Conservation (phyloP, 1,140 invertebrate genomes). For the Goniozus legneri region DNA sequence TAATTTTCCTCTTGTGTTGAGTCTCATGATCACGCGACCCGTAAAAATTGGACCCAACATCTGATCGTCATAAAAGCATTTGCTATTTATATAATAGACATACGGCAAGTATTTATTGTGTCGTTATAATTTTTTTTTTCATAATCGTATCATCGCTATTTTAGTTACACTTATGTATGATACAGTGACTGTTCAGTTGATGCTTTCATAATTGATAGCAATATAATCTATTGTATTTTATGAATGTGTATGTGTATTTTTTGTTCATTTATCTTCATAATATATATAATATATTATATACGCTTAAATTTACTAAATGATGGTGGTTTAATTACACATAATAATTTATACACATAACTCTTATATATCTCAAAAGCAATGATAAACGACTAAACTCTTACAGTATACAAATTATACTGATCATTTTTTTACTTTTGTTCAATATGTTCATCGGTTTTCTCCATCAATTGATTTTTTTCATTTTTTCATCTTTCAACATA, state of each 20-base stretch:
- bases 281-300: conserved; percentile 20
- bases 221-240: too few species aligned
- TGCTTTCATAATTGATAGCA: conserved; percentile 18
- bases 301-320: conserved; percentile 40
- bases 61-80: conserved; percentile 16
- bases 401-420: conserved; percentile 40
- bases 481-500: conserved; percentile 17
- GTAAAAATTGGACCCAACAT: neutral
- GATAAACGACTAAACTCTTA: conserved; percentile 38
- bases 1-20: too few species aligned
- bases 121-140: conserved; percentile 30
- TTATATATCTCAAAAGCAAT: conserved; percentile 41
- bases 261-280: conserved; percentile 9
- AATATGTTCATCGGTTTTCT: conserved; percentile 13
- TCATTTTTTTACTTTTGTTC: conserved; percentile 7
- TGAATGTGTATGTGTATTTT: conserved; percentile 5
- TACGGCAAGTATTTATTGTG: conserved; percentile 41
- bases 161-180: conserved; percentile 38
- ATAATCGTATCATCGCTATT: conserved; percentile 36
- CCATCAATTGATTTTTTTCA: too few species aligned
- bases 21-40: too few species aligned
- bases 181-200: conserved; percentile 31
- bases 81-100: conserved; percentile 34
- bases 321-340: conserved; percentile 43
- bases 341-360: conserved; percentile 44